Percentiles rank a stretch among this genome's conserved stretches.
phyloP scores from a whole-genome alignment of 2,113 vertebrate species.

The Scomber colias region DNA sequence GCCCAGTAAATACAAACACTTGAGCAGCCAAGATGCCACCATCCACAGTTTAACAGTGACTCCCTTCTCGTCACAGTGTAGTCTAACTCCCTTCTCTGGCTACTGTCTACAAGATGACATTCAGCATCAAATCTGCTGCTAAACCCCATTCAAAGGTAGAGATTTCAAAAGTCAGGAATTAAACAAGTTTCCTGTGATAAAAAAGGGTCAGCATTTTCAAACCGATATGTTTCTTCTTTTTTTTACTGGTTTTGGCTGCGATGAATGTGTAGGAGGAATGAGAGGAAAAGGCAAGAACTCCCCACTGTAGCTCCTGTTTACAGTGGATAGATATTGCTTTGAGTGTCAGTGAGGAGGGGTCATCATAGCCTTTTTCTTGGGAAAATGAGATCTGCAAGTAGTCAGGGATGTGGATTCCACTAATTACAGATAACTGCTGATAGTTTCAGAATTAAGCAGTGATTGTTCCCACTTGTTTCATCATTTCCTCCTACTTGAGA shows the following conservation, averaged over 20 bases:
- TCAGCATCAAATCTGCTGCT: constrained; percentile 18
- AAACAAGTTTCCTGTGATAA: constrained; percentile 40
- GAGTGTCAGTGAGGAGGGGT: constrained; percentile 7
- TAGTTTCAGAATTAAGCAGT: constrained; percentile 13
- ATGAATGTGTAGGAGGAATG: constrained; percentile 42
- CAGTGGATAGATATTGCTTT: constrained; percentile 33
- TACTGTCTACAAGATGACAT: constrained; percentile 25
- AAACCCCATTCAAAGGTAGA: constrained; percentile 14
- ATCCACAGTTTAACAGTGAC: constrained; percentile 13
- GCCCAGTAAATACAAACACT: constrained; percentile 14
- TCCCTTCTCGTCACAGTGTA: not conserved
- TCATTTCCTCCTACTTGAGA: constrained; percentile 54
- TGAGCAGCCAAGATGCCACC: constrained; percentile 30
- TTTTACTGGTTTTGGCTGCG: constrained; percentile 38
- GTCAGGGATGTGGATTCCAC: not conserved
- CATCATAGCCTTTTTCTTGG: not conserved
- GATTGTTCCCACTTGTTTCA: constrained; percentile 31
- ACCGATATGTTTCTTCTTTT: constrained; percentile 16
- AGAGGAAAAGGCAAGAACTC: constrained; percentile 29
- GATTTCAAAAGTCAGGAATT: constrained; percentile 40
- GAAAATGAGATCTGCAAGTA: constrained; percentile 11
- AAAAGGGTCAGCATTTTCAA: constrained; percentile 23
- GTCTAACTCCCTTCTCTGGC: constrained; percentile 26
- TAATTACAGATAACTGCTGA: not conserved
- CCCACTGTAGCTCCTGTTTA: constrained; percentile 56